Conservation (phyloP, 2,888 invertebrate species). For the Hydriomena furcata region DNA sequence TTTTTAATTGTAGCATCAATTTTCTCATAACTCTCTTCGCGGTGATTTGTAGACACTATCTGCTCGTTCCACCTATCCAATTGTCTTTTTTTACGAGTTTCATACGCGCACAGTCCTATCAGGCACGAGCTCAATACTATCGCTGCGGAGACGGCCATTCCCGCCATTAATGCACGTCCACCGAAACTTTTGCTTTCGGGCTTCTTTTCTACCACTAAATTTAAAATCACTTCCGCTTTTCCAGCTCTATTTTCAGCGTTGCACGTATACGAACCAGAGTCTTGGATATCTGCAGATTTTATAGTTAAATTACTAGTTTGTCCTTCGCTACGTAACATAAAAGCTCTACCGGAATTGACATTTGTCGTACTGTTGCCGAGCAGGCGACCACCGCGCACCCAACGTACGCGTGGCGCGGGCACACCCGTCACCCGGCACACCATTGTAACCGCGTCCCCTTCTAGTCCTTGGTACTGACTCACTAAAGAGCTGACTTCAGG, state of each 20-base stretch:
- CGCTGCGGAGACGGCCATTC: conserved; percentile 87
- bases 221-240: conserved; percentile 88
- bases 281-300: conserved; percentile 87
- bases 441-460: conserved; percentile 89
- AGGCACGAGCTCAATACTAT: conserved; percentile 87
- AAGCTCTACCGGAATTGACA: conserved; percentile 83
- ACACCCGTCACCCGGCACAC: conserved; percentile 88
- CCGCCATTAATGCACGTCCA: conserved; percentile 85
- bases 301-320: conserved; percentile 89
- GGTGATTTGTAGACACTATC: conserved; percentile 73
- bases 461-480: conserved; percentile 85
- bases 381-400: conserved; percentile 88
- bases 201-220: conserved; percentile 87
- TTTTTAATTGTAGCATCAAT: conserved; percentile 87
- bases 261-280: conserved; percentile 90
- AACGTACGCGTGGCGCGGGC: conserved; percentile 88
- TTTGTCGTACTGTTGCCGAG: conserved; percentile 83
- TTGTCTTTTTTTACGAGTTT: conserved; percentile 84
- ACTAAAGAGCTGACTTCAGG: conserved; percentile 87
- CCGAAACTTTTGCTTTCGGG: conserved; percentile 84
- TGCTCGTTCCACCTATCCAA: conserved; percentile 80
- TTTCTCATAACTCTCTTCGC: conserved; percentile 89
- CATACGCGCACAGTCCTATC: conserved; percentile 86
- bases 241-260: conserved; percentile 92
- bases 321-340: conserved; percentile 86